Percentiles rank a stretch among this genome's conserved stretches.
These are phyloP conservation scores for Bos javanicus DNA, from an alignment of 2,113 vertebrate genomes.

Conservation along the genomic window DNA sequence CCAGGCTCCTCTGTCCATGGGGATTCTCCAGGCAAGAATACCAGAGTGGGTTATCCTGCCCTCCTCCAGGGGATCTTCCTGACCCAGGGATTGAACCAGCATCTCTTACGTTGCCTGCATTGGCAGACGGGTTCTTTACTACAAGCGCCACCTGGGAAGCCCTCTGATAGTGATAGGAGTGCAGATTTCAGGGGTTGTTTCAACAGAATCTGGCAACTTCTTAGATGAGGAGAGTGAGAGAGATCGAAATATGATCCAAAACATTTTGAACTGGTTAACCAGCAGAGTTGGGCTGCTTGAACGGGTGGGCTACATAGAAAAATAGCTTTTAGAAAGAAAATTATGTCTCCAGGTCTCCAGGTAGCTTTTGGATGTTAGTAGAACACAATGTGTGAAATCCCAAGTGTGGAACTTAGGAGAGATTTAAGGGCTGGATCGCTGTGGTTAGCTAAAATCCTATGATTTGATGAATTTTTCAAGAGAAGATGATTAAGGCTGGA, in stretches of 20 bases:
- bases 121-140: neutral
- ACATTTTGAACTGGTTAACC: neutral
- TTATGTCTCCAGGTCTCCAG: neutral
- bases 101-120: accelerated
- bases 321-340: neutral
- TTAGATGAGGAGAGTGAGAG: neutral
- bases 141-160: neutral
- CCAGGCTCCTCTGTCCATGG: neutral
- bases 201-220: neutral
- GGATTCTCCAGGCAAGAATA: neutral
- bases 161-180: neutral
- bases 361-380: neutral
- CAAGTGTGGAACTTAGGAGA: neutral
- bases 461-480: neutral
- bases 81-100: neutral
- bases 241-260: neutral
- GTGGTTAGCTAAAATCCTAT: neutral
- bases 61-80: neutral
- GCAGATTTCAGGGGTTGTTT: neutral
- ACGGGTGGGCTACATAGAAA: neutral
- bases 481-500: no score
- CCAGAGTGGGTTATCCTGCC: neutral
- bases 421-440: neutral
- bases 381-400: neutral
- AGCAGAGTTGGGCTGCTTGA: neutral